Evolutionary conservation across 2,113 vertebrate genomes (phyloP), one percentile per base, ranked within the genome.

Genomic region (Phycodurus eques): DNA sequence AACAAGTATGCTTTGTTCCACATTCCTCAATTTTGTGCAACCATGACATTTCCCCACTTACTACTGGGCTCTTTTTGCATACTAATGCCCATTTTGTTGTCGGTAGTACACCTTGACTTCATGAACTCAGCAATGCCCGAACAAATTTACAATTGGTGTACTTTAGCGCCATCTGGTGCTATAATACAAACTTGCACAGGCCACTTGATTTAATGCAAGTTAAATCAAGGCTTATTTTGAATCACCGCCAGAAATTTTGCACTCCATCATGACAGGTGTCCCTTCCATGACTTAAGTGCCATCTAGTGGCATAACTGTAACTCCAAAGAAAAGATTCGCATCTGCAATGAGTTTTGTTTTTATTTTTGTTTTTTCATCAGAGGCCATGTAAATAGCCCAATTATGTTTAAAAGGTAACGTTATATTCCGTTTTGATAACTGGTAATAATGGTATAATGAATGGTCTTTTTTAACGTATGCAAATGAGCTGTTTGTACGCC

Each of bases 241-340:
- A 51, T 51, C 20, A 51, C 20, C 49, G 19, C 5, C 46, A 47
- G 47, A 6, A 49, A 49, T 49, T 49, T 49, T 1, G 7, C 1
- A 19, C 17, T 47, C 46, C 20, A 51, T 51, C 8, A 53, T 8
- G 3, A 2, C 17, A n/a, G 19, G 33, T 15, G 2, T 42, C 60
- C 65, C 39, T 68, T 67, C 43, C 12, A 65, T 47, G 57, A 74
- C 78, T 71, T 63, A 79, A 72, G 33, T 70, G 70, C 47, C 87
- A 84, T 85, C 88, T 81, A 59, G 78, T 84, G 87, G 84, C 2
- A 0, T 5, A 33, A 8, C 59, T 44, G 62, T 56, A 78, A 76
- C 7, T 69, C 6, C 64, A 62, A 33, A 9, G 15, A 62, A 62
- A 62, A 8, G 5, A 1, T 6, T 15, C 31, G 4, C 1, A 31